A percentile compares a stretch with the other conserved stretches of the same genome.
Evolutionary conservation across 2,797 vertebrate species (phyloP).

Genomic region (Phataginus tricuspis): DNA sequence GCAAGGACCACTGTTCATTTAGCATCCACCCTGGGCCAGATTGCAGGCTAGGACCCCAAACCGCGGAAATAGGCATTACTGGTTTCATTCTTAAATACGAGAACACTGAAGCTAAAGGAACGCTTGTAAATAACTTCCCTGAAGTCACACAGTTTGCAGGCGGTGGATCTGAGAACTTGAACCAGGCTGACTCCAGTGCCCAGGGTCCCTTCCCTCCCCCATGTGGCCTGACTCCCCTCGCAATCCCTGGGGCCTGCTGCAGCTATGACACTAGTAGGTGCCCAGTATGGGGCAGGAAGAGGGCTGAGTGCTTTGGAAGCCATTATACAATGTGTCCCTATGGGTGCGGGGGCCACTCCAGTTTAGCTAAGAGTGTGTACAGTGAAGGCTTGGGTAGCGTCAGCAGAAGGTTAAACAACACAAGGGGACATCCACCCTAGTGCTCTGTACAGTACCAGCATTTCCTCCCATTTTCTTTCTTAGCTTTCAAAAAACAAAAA

Average conservation of each 20-base stretch:
- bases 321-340: background rate
- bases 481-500: background rate
- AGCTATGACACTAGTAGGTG: background rate
- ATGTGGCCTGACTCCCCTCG: accelerated
- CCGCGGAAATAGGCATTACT: background rate
- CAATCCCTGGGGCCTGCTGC: background rate
- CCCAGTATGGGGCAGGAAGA: background rate
- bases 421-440: background rate
- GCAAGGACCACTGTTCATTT: background rate
- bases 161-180: background rate
- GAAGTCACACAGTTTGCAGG: accelerated
- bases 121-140: background rate
- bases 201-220: background rate
- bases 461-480: background rate
- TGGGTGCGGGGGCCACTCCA: background rate
- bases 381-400: background rate
- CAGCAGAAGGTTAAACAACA: accelerated
- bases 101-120: background rate
- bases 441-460: background rate
- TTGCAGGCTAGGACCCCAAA: background rate
- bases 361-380: background rate
- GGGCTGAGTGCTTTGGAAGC: background rate
- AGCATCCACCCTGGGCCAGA: background rate
- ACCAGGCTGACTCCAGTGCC: background rate
- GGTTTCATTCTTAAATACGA: background rate